These are phyloP conservation scores for Drosophila nikananu DNA, from an alignment of 1,140 invertebrate genomes.

Conservation along the genomic window DNA sequence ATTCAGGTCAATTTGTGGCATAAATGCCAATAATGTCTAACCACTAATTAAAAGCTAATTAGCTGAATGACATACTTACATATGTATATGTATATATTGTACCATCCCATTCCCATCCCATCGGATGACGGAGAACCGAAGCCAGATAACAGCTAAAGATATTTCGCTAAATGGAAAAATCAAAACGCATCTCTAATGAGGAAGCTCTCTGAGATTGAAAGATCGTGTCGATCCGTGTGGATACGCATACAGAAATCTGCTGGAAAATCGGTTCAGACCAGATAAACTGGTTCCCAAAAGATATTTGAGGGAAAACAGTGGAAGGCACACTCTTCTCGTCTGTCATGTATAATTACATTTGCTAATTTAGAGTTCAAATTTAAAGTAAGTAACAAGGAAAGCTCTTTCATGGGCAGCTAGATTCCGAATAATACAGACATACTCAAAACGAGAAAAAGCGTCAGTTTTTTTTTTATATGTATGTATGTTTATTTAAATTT, in stretches of 20 bases:
- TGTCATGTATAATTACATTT: conserved; percentile 38
- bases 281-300: conserved; percentile 63
- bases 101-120: conserved; percentile 4
- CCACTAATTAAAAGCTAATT: conserved; percentile 71
- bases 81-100: conserved; percentile 17
- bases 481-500: not conserved
- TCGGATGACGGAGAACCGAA: conserved; percentile 33
- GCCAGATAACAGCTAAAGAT: conserved; percentile 23
- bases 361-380: conserved; percentile 41
- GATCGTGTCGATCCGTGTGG: not conserved
- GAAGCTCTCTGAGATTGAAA: conserved; percentile 40
- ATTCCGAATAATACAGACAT: not conserved
- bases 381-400: conserved; percentile 33
- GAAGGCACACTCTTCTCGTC: not conserved
- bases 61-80: conserved; percentile 36
- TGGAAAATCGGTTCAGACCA: conserved; percentile 65
- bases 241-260: conserved; percentile 10
- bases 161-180: conserved; percentile 51
- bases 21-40: conserved; percentile 1
- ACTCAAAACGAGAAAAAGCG: not conserved
- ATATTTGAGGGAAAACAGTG: conserved; percentile 15
- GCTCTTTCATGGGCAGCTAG: conserved; percentile 4
- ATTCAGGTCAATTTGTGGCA: not conserved
- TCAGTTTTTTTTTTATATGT: no score
- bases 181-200: conserved; percentile 67